Percentiles rank a stretch among this genome's conserved stretches.
phyloP scores from a whole-genome alignment of 2,797 vertebrate species.

The Pelobates cultripes region DNA sequence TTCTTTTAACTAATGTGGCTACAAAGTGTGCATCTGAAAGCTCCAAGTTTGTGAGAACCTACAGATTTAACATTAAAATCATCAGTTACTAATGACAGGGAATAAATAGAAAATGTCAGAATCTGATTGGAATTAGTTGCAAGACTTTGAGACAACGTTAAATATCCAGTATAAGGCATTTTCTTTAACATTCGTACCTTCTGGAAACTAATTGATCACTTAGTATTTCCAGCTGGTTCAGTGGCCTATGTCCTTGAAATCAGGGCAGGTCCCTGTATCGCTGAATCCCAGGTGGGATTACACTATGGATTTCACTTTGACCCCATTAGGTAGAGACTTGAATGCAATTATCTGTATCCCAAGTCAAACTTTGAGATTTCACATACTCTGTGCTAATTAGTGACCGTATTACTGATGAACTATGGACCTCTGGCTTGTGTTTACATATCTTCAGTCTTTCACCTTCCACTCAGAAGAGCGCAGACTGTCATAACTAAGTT shows the following conservation, averaged over 20 bases:
- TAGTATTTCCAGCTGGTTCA: background rate
- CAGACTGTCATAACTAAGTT: background rate
- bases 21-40: too few species aligned
- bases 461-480: background rate
- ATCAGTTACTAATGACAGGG: too few species aligned
- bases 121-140: too few species aligned
- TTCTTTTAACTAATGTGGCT: too few species aligned
- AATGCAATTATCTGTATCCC: constrained; percentile 19
- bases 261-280: background rate
- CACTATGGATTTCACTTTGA: background rate
- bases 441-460: background rate
- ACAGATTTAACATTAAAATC: too few species aligned
- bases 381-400: constrained; percentile 7
- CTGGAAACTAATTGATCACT: too few species aligned
- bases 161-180: too few species aligned
- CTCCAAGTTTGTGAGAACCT: too few species aligned
- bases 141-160: too few species aligned
- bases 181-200: too few species aligned
- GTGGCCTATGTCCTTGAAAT: background rate
- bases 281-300: background rate
- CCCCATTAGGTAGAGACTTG: constrained; percentile 2
- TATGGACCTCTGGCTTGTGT: background rate
- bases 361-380: constrained; percentile 8
- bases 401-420: constrained; percentile 2
- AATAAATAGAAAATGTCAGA: too few species aligned